Conservation (phyloP, 1,140 invertebrate species). For the Saccostrea glomerata region DNA sequence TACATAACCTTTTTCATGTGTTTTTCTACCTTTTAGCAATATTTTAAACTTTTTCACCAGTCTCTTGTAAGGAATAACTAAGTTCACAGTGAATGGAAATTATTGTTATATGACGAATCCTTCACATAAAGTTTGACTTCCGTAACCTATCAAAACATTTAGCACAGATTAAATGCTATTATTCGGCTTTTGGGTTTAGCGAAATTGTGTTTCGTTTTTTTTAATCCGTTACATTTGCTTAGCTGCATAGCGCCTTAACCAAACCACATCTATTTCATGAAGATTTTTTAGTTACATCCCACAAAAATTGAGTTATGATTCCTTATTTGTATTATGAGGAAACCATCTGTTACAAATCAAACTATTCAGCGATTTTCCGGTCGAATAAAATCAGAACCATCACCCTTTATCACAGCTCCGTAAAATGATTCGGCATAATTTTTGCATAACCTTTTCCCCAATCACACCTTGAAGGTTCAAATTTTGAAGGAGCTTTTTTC, state of each 20-base stretch:
- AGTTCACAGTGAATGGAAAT: too few relatives aligned
- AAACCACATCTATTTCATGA: constrained; percentile 1
- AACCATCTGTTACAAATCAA: neutral
- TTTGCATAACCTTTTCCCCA: neutral
- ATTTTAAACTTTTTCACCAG: too few relatives aligned
- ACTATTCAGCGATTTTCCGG: neutral
- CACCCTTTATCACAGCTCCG: neutral
- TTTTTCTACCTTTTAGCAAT: too few relatives aligned
- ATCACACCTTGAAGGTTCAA: too few relatives aligned
- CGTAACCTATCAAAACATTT: too few relatives aligned
- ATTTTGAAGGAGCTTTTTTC: too few relatives aligned
- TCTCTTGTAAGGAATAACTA: too few relatives aligned
- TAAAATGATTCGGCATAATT: constrained; percentile 23
- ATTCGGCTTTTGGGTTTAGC: neutral
- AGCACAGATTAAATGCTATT: neutral
- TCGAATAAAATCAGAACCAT: neutral
- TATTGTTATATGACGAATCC: too few relatives aligned
- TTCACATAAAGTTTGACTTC: too few relatives aligned
- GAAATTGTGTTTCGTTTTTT: neutral
- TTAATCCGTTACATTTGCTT: neutral
- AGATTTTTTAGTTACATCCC: neutral
- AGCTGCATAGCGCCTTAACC: neutral
- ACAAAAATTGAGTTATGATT: neutral
- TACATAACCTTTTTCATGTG: too few relatives aligned
- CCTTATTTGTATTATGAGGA: neutral